Conservation (phyloP, 2,797 vertebrate species). For the Argya squamiceps region DNA sequence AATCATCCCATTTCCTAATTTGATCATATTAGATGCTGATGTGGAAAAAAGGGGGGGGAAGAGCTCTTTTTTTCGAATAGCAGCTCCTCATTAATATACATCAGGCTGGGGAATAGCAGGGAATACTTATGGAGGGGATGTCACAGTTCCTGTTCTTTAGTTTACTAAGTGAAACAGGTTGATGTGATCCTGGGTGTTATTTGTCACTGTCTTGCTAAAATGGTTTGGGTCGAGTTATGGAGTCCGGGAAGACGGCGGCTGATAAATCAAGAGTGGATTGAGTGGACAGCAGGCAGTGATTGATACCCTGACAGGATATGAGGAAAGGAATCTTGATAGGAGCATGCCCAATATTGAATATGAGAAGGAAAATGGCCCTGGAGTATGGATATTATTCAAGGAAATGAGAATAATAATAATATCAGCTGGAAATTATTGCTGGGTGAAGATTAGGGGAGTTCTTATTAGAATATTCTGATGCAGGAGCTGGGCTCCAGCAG, state of each 20-base stretch:
- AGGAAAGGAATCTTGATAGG: slow-evolving; percentile 83
- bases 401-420: slow-evolving; percentile 96
- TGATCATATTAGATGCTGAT: slow-evolving; percentile 88
- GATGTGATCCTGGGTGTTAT: slow-evolving; percentile 88
- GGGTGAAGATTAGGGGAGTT: slow-evolving; percentile 89
- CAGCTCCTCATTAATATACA: slow-evolving; percentile 89
- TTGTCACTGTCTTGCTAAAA: slow-evolving; percentile 94
- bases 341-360: slow-evolving; percentile 86
- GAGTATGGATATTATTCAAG: slow-evolving; percentile 94
- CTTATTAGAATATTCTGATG: slow-evolving; percentile 79
- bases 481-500: slow-evolving; percentile 45
- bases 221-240: slow-evolving; percentile 93
- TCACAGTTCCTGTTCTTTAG: slow-evolving; percentile 83
- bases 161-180: slow-evolving; percentile 90
- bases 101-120: slow-evolving; percentile 83
- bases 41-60: too few relatives aligned
- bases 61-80: slow-evolving; percentile 82
- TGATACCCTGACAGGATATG: slow-evolving; percentile 98
- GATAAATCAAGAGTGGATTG: slow-evolving; percentile 99
- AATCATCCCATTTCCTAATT: slow-evolving; percentile 89
- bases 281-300: slow-evolving; percentile 99
- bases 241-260: slow-evolving; percentile 86
- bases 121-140: slow-evolving; percentile 84
- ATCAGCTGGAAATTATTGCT: slow-evolving; percentile 88
- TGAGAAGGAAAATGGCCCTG: slow-evolving; percentile 85